These are phyloP conservation scores for Ladona fulva DNA, from an alignment of 1,140 invertebrate genomes.

Conservation along the genomic window DNA sequence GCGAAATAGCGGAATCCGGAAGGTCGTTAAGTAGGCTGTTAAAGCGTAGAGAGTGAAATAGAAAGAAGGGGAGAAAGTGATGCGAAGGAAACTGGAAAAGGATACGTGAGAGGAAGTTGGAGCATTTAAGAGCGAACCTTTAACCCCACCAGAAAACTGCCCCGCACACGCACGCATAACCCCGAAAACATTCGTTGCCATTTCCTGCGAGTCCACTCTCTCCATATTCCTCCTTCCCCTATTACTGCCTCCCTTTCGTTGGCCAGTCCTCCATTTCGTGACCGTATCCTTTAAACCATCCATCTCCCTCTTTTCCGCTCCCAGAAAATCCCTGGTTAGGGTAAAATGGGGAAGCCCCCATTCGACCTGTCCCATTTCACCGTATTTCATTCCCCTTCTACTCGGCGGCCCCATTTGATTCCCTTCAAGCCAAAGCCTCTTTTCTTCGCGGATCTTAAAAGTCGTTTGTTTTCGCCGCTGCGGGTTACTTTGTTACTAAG, in stretches of 20 bases:
- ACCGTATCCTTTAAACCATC: too few species aligned
- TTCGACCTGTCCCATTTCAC: too few species aligned
- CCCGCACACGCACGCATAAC: neutral
- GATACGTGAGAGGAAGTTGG: neutral
- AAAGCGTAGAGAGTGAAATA: neutral
- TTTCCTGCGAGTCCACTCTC: neutral
- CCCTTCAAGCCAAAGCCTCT: too few species aligned
- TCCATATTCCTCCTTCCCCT: neutral
- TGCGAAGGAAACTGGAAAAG: neutral
- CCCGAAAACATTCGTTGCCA: neutral
- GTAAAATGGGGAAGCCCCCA: too few species aligned
- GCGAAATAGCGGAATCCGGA: too few species aligned
- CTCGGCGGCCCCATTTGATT: too few species aligned
- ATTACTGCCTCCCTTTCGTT: neutral
- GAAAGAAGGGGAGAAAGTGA: neutral
- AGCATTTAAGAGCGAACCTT: neutral
- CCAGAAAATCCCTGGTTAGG: too few species aligned
- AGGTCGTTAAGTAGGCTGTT: neutral
- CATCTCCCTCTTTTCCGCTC: too few species aligned
- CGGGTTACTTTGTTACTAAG: too few species aligned
- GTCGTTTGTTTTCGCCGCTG: too few species aligned
- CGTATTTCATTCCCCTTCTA: too few species aligned
- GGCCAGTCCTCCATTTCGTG: neutral
- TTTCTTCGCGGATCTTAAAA: too few species aligned
- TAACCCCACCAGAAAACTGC: neutral